Percentiles rank a stretch among this genome's conserved stretches.
phyloP scores from a whole-genome alignment of 30 jellyfish, hydroid and myxozoan genomes.

The Nemopilema nomurai region DNA sequence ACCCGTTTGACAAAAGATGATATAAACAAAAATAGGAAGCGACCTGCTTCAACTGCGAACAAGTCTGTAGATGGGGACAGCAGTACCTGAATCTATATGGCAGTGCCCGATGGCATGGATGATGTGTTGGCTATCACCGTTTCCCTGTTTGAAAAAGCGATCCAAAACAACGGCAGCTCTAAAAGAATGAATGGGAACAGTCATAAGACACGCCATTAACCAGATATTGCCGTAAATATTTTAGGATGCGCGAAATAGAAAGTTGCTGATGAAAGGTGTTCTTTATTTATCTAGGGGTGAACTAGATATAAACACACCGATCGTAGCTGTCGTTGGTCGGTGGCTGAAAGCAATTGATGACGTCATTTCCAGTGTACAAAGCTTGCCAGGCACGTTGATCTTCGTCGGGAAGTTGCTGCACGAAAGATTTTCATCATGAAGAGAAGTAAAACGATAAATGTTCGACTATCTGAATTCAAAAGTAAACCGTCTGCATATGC shows the following conservation, averaged over 20 bases:
- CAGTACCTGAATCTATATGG: conserved; percentile 92
- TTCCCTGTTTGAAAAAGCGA: conserved; percentile 52
- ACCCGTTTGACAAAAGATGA: too few relatives aligned
- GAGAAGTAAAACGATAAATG: too few relatives aligned
- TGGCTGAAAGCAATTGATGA: conserved; percentile 90
- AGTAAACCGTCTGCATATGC: too few relatives aligned
- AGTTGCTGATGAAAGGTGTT: neutral
- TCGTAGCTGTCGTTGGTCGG: conserved; percentile 49
- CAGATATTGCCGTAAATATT: too few relatives aligned
- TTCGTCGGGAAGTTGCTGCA: conserved; percentile 72
- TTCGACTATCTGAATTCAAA: too few relatives aligned
- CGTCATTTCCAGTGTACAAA: conserved; percentile 82
- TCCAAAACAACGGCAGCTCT: conserved; percentile 67
- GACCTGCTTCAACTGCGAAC: too few relatives aligned
- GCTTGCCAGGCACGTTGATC: conserved; percentile 75
- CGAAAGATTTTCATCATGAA: too few relatives aligned
- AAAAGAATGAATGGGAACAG: neutral
- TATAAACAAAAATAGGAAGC: too few relatives aligned
- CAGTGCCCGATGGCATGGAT: conserved; percentile 96
- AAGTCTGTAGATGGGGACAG: too few relatives aligned
- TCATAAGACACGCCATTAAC: too few relatives aligned
- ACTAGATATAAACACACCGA: too few relatives aligned
- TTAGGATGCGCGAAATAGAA: neutral
- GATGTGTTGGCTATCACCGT: conserved; percentile 57
- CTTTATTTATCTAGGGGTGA: too few relatives aligned